Base-by-base conservation (phyloP, 1,140 invertebrate genomes). In the Gryon sp. region DNA sequence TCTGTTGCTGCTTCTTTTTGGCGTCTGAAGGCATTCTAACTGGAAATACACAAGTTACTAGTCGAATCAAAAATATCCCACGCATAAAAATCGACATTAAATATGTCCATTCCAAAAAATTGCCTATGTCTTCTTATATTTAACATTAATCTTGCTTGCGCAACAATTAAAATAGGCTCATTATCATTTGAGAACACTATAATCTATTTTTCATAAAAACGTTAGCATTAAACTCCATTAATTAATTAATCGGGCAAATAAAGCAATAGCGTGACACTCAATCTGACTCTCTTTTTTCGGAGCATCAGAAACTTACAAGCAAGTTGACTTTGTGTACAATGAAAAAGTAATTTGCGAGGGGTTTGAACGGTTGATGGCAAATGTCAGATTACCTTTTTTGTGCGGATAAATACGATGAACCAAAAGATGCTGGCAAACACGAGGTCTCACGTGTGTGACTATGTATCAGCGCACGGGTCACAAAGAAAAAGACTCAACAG, bases 1-100 rank as follows among this genome's bases (percentile, higher is more conserved):
- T 97, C 82, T 96, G 95, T 86, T 97, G 96, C 85, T 97, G 93
- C 82, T 97, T 96, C 91, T 99, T 99, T 89, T 99, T 99, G 1
- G 97, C 93, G 88, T 99, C 97, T 77, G 97, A 99, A 79, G 97
- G 97, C 97, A 99, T 99, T 38, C 9, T 77, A 22, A 30, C 74
- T 75, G 48, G 55, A 76, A 77, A n/a, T n/a, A n/a, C n/a, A n/a
- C n/a, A n/a, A n/a, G n/a, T n/a, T n/a, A n/a, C n/a, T n/a, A n/a
- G n/a, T n/a, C n/a, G 20, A 12, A 12, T 9, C 32, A 34, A 34
- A 34, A 12, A n/a, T n/a, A n/a, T n/a, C n/a, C n/a, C 2, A 11
- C 11, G 6, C 11, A 7, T 24, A 4, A 24, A 24, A 24, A 3
- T 24, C 7, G 7, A 5, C 11, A 34, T 6, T 6, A 6, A 34